Evolutionary conservation across 2,113 vertebrate genomes (phyloP).

Genomic region (Spilogale gracilis): DNA sequence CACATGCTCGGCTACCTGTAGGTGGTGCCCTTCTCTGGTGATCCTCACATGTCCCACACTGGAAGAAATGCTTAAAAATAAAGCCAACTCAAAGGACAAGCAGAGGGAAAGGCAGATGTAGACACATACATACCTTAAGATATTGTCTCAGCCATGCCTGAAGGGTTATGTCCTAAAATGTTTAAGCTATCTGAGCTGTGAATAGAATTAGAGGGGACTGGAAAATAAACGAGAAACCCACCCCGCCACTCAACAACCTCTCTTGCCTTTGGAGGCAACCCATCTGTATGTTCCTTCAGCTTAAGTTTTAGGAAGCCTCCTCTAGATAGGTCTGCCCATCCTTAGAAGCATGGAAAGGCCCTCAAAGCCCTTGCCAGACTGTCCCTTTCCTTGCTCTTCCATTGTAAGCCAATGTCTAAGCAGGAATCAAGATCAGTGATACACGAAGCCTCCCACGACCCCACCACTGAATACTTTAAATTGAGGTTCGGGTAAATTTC

Average conservation of each 20-base stretch:
- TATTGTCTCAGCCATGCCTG: neutral
- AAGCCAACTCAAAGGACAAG: neutral
- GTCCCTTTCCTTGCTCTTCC: neutral
- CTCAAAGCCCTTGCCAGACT: neutral
- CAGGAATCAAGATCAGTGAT: neutral
- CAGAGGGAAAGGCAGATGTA: neutral
- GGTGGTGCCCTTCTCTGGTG: neutral
- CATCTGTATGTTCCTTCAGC: neutral
- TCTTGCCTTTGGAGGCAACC: neutral
- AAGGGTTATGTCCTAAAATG: neutral
- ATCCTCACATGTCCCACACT: neutral
- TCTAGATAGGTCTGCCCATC: neutral
- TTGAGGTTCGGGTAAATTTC: neutral
- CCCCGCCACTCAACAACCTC: neutral
- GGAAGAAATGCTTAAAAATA: neutral
- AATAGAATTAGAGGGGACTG: neutral
- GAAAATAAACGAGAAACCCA: constrained; percentile 1
- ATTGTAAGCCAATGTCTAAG: neutral
- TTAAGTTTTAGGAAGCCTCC: neutral
- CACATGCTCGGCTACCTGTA: neutral
- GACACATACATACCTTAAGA: neutral
- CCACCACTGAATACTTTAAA: neutral
- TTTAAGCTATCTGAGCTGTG: neutral
- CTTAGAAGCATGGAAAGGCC: neutral
- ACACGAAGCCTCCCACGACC: neutral